phyloP scores from a whole-genome alignment of 2,797 vertebrate genomes.

The Urosaurus nigricauda region DNA sequence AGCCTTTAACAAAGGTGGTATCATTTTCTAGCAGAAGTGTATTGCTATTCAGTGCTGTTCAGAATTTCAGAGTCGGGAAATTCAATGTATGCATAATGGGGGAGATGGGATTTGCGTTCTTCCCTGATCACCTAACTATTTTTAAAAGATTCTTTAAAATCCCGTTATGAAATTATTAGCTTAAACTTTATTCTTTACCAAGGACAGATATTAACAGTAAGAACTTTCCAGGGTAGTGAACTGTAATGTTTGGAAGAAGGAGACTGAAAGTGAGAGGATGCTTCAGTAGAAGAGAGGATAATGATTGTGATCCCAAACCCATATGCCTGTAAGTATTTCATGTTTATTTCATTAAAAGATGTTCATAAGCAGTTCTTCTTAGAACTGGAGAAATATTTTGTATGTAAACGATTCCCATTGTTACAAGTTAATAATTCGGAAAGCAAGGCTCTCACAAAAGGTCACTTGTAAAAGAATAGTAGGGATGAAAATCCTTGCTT shows the following conservation, averaged over 20 bases:
- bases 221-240: constrained; percentile 31
- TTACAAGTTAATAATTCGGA: neutral
- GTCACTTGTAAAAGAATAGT: neutral
- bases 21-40: neutral
- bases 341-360: neutral
- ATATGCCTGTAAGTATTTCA: constrained; percentile 13
- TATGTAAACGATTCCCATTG: neutral
- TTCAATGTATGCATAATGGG: neutral
- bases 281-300: constrained; percentile 21
- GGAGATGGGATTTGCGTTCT: neutral
- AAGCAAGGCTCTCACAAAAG: neutral
- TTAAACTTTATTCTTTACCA: neutral
- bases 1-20: neutral
- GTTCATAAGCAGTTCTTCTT: neutral
- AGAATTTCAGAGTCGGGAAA: neutral
- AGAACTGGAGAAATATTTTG: neutral
- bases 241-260: constrained; percentile 22
- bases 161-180: neutral
- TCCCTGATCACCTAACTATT: neutral
- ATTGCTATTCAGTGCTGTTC: neutral
- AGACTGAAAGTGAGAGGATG: constrained; percentile 18
- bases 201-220: constrained; percentile 21
- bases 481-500: too few relatives aligned
- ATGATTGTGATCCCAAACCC: constrained; percentile 8
- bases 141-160: neutral